Conservation (phyloP, 2,113 vertebrate species). For the Rhynchomys soricoides region DNA sequence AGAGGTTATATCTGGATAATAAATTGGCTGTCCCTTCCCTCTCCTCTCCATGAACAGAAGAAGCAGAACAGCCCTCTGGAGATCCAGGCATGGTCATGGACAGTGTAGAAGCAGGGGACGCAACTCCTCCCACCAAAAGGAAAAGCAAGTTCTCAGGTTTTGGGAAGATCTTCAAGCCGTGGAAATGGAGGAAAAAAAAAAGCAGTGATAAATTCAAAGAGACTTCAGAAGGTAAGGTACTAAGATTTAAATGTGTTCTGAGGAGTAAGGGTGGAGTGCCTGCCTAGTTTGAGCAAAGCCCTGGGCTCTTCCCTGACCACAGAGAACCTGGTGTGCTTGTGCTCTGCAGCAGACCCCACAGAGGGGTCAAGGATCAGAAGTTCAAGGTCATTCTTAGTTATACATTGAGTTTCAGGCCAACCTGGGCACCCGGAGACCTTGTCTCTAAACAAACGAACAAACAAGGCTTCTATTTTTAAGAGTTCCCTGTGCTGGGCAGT, state of each 20-base stretch:
- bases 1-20: background rate
- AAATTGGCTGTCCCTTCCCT: slow-evolving; percentile 57
- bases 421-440: background rate
- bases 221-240: slow-evolving; percentile 94
- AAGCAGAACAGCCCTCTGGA: slow-evolving; percentile 87
- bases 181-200: slow-evolving; percentile 99
- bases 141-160: slow-evolving; percentile 98
- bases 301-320: background rate
- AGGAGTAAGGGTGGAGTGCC: background rate
- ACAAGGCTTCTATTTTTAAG: background rate
- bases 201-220: slow-evolving; percentile 98
- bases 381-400: background rate
- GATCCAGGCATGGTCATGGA: slow-evolving; percentile 88
- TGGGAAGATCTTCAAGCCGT: slow-evolving; percentile 99
- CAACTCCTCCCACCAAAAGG: slow-evolving; percentile 94
- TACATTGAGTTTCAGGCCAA: background rate
- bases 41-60: slow-evolving; percentile 84
- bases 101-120: slow-evolving; percentile 90
- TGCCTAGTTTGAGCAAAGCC: background rate
- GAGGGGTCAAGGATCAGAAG: background rate
- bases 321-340: background rate
- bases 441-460: background rate
- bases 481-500: too few species aligned
- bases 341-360: background rate
- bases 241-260: slow-evolving; percentile 42